Percentiles rank a stretch among this genome's conserved stretches.
These are phyloP conservation scores for Buteo buteo DNA, from an alignment of 2,113 vertebrate genomes.

Conservation along the genomic window DNA sequence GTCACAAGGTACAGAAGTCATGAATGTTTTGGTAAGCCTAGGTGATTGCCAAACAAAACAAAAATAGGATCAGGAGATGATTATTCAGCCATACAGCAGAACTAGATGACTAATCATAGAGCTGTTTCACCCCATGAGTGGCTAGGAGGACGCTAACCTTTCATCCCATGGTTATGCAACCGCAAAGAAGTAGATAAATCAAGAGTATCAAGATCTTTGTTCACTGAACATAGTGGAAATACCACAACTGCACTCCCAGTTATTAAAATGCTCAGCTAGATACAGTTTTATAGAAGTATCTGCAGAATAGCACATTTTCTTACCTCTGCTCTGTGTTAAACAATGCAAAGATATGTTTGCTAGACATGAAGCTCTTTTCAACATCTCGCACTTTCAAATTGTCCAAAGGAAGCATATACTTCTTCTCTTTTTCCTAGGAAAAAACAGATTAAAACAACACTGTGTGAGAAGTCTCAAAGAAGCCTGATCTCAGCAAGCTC, in stretches of 20 bases:
- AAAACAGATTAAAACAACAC: not conserved
- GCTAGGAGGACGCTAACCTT: not conserved
- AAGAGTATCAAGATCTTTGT: not conserved
- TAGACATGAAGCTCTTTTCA: slow-evolving; percentile 98
- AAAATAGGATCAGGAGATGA: slow-evolving; percentile 28
- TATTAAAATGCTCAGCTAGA: not conserved
- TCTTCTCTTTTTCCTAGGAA: slow-evolving; percentile 91
- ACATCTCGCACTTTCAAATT: slow-evolving; percentile 96
- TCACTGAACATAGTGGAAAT: not conserved
- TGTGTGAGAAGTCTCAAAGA: not conserved
- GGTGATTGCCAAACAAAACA: slow-evolving; percentile 42
- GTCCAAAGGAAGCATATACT: slow-evolving; percentile 94
- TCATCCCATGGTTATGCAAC: not conserved
- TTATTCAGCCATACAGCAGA: slow-evolving; percentile 25
- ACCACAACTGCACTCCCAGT: not conserved
- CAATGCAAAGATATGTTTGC: slow-evolving; percentile 93
- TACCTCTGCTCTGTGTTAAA: slow-evolving; percentile 98
- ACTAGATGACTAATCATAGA: not conserved
- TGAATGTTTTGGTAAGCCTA: slow-evolving; percentile 36
- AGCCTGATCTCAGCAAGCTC: not conserved
- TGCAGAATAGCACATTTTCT: slow-evolving; percentile 64
- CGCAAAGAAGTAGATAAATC: not conserved
- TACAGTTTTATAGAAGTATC: not conserved
- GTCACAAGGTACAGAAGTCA: slow-evolving; percentile 52
- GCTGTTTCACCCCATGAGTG: not conserved